These are phyloP conservation scores for Podabrus alpinus DNA, from an alignment of 2,888 invertebrate species.

Conservation along the genomic window DNA sequence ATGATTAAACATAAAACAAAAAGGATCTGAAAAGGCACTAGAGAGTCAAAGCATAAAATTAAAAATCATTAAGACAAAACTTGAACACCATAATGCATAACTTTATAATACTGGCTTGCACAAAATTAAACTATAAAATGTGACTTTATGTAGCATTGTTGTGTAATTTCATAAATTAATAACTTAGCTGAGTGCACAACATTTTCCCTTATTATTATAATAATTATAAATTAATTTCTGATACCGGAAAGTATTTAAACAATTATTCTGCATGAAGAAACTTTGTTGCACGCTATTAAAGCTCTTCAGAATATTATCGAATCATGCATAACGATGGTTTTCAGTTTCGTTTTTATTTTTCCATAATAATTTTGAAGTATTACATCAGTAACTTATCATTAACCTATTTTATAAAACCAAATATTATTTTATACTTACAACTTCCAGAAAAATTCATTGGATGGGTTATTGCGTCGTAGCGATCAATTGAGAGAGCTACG, in stretches of 20 bases:
- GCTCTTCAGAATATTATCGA: too few relatives aligned
- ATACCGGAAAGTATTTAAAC: too few relatives aligned
- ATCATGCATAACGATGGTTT: too few relatives aligned
- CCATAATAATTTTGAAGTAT: too few relatives aligned
- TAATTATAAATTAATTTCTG: not conserved
- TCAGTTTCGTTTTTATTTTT: too few relatives aligned
- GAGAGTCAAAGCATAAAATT: not conserved
- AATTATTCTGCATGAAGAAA: not conserved
- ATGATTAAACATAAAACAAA: not conserved
- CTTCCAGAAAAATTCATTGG: constrained; percentile 95
- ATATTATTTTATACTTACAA: constrained; percentile 68
- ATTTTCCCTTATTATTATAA: not conserved
- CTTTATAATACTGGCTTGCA: not conserved
- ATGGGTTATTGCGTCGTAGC: constrained; percentile 91
- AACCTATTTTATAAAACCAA: too few relatives aligned
- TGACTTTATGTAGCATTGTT: not conserved
- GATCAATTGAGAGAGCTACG: constrained; percentile 88
- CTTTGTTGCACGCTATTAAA: too few relatives aligned
- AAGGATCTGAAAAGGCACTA: not conserved
- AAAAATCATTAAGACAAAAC: not conserved
- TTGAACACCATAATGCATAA: not conserved
- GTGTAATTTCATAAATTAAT: not conserved
- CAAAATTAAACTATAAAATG: not conserved
- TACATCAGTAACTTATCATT: too few relatives aligned
- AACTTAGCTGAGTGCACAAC: not conserved